Evolutionary conservation across 2,888 invertebrate species (phyloP), one percentile per base, ranked within the genome.

Genomic region (Macaria notata): DNA sequence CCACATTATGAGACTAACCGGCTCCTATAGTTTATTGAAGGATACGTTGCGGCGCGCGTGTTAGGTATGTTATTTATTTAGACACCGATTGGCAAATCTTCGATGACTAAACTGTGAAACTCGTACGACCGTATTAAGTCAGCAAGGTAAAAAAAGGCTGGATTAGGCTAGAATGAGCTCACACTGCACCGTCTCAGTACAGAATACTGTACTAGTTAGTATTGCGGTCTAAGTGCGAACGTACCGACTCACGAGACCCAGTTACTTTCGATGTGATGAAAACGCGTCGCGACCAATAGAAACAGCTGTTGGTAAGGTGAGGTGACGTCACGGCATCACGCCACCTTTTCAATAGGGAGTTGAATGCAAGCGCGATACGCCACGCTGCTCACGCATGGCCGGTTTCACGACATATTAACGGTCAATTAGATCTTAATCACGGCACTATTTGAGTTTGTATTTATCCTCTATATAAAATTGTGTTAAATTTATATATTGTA

Each of bases 291-390:
- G 72, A 71, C 81, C 84, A 84, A 84, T 83, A 80, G 76, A 75
- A 76, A 73, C 78, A 76, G 77, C 75, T 79, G 78, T 80, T 76
- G 79, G 83, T 88, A 87, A 84, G 84, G 88, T 76, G 85, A 85
- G 72, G 83, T 90, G 90, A 89, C 90, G 90, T 91, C 90, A 89
- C 78, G 58, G 76, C 86, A 89, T 91, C 91, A 91, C 91, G 91
- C 90, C 91, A 91, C 91, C 89, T 90, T 90, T 89, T 86, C 85
- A 86, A 52, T 76, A 80, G 83, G 83, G 83, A 36, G 33, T 36
- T 41, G 80, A 84, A 82, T 80, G 75, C 70, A 71, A 71, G 74
- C 73, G 83, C 88, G 86, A 84, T 85, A 79, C 83, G 83, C 84
- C 85, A 79, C 78, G 76, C 70, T 79, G 72, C 78, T 71, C 63